A percentile compares a stretch with the other conserved stretches of the same genome.
Evolutionary conservation across 2,113 vertebrate genomes (phyloP).

Genomic region (Ceratotherium simum): DNA sequence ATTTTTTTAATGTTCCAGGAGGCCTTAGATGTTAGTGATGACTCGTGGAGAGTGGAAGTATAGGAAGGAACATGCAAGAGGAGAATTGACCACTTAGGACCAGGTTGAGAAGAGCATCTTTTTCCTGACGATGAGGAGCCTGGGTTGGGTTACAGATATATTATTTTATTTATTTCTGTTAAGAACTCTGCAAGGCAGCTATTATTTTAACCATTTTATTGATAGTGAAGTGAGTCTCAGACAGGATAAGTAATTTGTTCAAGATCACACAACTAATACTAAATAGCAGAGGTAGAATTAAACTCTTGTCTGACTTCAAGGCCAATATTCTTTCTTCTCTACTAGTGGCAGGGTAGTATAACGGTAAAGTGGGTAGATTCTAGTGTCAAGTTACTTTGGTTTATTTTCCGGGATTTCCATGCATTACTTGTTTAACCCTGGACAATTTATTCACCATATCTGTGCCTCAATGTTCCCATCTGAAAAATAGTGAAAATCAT

Average conservation of each 20-base stretch:
- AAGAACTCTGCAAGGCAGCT: not conserved
- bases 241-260: not conserved
- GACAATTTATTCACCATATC: not conserved
- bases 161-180: constrained; percentile 40
- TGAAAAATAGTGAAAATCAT: constrained; percentile 1
- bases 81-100: not conserved
- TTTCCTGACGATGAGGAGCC: not conserved
- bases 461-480: not conserved
- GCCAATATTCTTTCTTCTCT: not conserved
- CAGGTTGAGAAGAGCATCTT: not conserved
- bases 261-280: not conserved
- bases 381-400: not conserved
- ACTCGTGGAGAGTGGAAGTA: not conserved
- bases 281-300: not conserved
- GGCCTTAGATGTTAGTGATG: not conserved
- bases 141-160: not conserved
- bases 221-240: not conserved
- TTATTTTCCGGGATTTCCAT: not conserved
- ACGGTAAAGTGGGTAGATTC: not conserved
- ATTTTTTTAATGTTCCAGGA: not conserved
- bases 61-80: not conserved
- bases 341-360: not conserved
- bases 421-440: not conserved
- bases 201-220: not conserved
- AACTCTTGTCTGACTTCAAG: not conserved